phyloP scores from a whole-genome alignment of 2,797 vertebrate genomes.

The Argyrosomus regius region DNA sequence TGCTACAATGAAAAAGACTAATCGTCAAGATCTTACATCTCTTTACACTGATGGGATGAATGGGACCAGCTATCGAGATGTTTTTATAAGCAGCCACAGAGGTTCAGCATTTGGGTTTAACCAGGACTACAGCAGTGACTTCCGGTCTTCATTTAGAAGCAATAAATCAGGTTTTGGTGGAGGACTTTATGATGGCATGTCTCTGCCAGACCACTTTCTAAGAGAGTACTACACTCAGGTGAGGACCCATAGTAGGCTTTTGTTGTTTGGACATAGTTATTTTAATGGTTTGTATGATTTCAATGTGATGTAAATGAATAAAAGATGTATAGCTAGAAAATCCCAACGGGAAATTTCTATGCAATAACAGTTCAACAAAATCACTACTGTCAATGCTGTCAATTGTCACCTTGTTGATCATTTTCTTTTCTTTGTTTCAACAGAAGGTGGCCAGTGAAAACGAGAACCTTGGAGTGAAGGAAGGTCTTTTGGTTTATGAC shows the following conservation, averaged over 20 bases:
- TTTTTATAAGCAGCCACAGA: neutral
- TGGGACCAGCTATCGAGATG: accelerated
- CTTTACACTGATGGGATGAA: slow-evolving; percentile 34
- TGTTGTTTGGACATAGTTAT: neutral
- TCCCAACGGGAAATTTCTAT: neutral
- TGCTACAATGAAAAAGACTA: too few relatives aligned
- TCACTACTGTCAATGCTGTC: too few relatives aligned
- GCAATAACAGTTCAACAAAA: too few relatives aligned
- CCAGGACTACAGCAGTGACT: neutral
- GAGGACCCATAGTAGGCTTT: slow-evolving; percentile 8
- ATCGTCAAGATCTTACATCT: too few relatives aligned
- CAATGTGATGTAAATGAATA: neutral
- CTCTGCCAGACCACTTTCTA: slow-evolving; percentile 69
- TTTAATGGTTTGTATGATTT: too few relatives aligned
- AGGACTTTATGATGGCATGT: slow-evolving; percentile 64
- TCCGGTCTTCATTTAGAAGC: slow-evolving; percentile 39
- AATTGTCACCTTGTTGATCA: neutral
- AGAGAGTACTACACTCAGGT: slow-evolving; percentile 80
- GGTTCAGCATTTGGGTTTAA: slow-evolving; percentile 3
- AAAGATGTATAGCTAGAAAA: neutral
- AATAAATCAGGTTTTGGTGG: slow-evolving; percentile 37
- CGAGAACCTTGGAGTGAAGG: slow-evolving; percentile 77
- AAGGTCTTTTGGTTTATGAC: slow-evolving; percentile 85
- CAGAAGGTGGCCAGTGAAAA: slow-evolving; percentile 84
- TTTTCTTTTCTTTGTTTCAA: slow-evolving; percentile 18